Evolutionary conservation across 2,113 vertebrate genomes (phyloP).

Genomic region (Tragelaphus imberbis): DNA sequence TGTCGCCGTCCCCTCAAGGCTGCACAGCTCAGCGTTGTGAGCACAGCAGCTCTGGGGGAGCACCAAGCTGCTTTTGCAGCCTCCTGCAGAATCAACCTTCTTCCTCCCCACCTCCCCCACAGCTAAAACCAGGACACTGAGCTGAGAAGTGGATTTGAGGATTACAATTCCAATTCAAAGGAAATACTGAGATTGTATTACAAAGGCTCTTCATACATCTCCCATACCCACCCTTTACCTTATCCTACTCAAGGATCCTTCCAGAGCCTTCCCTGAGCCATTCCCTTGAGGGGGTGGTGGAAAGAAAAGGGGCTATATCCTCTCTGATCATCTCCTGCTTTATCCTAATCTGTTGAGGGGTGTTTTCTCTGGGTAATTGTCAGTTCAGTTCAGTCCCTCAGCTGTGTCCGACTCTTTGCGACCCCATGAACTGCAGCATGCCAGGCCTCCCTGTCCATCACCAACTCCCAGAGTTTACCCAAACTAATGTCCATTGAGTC

Average conservation of each 20-base stretch:
- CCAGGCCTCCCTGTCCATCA: not conserved
- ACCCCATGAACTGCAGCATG: not conserved
- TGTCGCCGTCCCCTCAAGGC: not conserved
- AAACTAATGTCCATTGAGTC: not conserved
- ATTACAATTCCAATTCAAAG: not conserved
- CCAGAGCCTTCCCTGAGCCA: not conserved
- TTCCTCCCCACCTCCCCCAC: too few species aligned
- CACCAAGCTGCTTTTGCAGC: too few species aligned
- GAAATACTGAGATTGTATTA: not conserved
- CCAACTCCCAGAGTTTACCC: not conserved
- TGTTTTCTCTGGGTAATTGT: not conserved
- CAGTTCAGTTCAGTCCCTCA: not conserved
- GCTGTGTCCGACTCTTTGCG: rapidly evolving
- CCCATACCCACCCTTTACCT: not conserved
- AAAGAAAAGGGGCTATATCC: not conserved
- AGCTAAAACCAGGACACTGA: not conserved
- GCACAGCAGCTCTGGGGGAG: not conserved
- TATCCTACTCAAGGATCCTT: not conserved
- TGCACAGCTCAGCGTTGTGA: not conserved
- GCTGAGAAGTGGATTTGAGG: not conserved
- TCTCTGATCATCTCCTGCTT: not conserved
- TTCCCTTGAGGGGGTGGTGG: not conserved
- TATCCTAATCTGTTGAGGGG: not conserved
- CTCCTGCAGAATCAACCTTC: not conserved
- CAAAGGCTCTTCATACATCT: not conserved